A percentile compares a stretch with the other conserved stretches of the same genome.
Conservation (phyloP, 2,113 vertebrate species). For the Columba janthina region DNA sequence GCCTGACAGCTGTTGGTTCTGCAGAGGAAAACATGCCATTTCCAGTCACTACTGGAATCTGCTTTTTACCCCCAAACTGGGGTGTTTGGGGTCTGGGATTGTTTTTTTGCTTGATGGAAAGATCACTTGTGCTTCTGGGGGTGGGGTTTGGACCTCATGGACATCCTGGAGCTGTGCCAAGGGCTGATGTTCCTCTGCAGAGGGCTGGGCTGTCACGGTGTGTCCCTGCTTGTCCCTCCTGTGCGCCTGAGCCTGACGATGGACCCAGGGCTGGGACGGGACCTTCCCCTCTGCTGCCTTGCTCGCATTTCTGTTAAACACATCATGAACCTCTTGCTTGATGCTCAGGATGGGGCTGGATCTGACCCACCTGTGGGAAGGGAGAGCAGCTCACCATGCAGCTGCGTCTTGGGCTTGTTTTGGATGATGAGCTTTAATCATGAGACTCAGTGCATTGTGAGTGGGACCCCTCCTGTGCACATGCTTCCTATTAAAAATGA, state of each 20-base stretch:
- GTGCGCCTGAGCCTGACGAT: fast-evolving
- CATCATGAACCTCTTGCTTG: neutral
- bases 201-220: neutral
- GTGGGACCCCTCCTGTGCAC: neutral
- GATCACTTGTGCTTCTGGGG: neutral
- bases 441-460: neutral
- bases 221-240: neutral
- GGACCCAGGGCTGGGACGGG: neutral
- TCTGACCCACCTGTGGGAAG: neutral
- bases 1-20: neutral
- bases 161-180: neutral
- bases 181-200: neutral
- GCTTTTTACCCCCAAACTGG: neutral
- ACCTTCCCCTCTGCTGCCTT: neutral
- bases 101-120: neutral
- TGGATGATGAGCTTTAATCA: neutral
- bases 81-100: neutral
- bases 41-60: neutral
- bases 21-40: neutral
- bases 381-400: neutral
- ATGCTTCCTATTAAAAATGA: fast-evolving
- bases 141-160: neutral
- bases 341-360: neutral
- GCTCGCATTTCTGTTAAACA: fast-evolving
- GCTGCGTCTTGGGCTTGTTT: neutral